Conservation (phyloP, 2,888 invertebrate species). For the Cheilosia scutellata region DNA sequence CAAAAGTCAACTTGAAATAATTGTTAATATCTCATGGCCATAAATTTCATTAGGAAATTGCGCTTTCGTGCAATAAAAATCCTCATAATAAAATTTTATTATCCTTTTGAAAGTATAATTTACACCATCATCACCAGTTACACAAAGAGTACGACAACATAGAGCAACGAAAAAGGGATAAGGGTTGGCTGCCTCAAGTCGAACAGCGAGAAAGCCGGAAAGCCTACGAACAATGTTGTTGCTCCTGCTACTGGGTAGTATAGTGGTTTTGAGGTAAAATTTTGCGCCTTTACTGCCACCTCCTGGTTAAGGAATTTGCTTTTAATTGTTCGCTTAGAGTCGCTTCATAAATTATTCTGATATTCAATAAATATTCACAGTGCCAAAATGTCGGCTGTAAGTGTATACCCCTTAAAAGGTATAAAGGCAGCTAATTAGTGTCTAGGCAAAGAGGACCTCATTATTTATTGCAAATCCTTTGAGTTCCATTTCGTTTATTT, state of each 20-base stretch:
- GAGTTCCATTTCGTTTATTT: slow-evolving; percentile 19
- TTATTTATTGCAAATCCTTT: slow-evolving; percentile 53
- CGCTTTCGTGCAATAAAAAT: slow-evolving; percentile 67
- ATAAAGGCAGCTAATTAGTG: slow-evolving; percentile 68
- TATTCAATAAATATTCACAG: slow-evolving; percentile 62
- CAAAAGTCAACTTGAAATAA: slow-evolving; percentile 56
- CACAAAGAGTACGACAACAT: slow-evolving; percentile 5
- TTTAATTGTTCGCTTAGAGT: slow-evolving; percentile 49
- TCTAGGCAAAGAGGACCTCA: slow-evolving; percentile 56
- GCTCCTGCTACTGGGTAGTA: slow-evolving; percentile 15
- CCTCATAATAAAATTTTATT: slow-evolving; percentile 70
- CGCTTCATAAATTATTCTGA: slow-evolving; percentile 63
- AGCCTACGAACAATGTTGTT: slow-evolving; percentile 52
- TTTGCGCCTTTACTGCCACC: not conserved
- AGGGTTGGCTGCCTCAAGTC: slow-evolving; percentile 27
- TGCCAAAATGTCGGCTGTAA: slow-evolving; percentile 6
- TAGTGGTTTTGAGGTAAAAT: slow-evolving; percentile 42
- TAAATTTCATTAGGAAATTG: slow-evolving; percentile 69
- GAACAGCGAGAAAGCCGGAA: slow-evolving; percentile 3
- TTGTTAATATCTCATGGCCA: slow-evolving; percentile 64
- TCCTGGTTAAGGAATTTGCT: slow-evolving; percentile 33
- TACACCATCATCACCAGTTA: slow-evolving; percentile 70
- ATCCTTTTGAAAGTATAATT: slow-evolving; percentile 71
- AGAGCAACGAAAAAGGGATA: slow-evolving; percentile 2
- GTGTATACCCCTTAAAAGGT: not conserved